Conservation (phyloP, 1,140 invertebrate species). For the Sycophila sp. region DNA sequence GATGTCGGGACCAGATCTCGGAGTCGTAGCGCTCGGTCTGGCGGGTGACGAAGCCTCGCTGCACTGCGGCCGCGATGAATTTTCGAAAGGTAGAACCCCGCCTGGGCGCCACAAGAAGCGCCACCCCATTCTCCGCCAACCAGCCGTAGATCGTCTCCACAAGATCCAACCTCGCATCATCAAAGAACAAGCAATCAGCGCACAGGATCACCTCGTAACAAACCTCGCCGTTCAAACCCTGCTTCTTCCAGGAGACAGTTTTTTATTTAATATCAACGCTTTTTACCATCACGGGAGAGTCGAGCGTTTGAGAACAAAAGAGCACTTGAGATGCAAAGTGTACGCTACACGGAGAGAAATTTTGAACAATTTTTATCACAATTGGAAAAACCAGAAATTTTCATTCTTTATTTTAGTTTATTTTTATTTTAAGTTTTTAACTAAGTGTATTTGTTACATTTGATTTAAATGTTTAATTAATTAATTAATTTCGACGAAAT, state of each 20-base stretch:
- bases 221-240: slow-evolving; percentile 48
- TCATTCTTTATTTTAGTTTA: too few relatives aligned
- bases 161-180: slow-evolving; percentile 78
- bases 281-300: too few relatives aligned
- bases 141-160: slow-evolving; percentile 76
- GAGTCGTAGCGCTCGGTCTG: slow-evolving; percentile 72
- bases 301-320: too few relatives aligned
- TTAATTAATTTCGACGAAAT: too few relatives aligned
- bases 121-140: slow-evolving; percentile 73
- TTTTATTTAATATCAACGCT: not conserved
- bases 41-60: slow-evolving; percentile 69
- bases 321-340: too few relatives aligned
- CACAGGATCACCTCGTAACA: slow-evolving; percentile 78
- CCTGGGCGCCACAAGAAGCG: slow-evolving; percentile 80
- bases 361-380: too few relatives aligned
- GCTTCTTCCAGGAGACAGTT: not conserved
- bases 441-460: too few relatives aligned
- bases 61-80: slow-evolving; percentile 72
- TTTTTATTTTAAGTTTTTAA: too few relatives aligned
- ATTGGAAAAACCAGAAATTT: too few relatives aligned
- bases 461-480: too few relatives aligned
- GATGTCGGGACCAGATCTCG: slow-evolving; percentile 74
- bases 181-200: slow-evolving; percentile 87
- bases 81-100: slow-evolving; percentile 77
- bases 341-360: too few relatives aligned